phyloP scores from a whole-genome alignment of 2,888 invertebrate species.

The Tuberolachnus salignus region DNA sequence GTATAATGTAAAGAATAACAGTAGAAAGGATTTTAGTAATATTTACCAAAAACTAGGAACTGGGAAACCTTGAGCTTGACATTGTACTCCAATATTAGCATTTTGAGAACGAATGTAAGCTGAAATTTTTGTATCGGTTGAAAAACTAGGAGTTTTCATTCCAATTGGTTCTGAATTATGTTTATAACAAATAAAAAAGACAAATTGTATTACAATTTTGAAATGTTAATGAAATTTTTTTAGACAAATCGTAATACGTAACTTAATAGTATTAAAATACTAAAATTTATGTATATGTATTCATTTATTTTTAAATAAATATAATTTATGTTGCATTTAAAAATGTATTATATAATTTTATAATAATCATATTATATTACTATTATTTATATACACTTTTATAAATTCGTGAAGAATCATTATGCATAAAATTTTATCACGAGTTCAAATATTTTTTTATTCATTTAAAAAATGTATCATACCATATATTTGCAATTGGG shows the following conservation, averaged over 20 bases:
- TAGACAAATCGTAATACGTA: not conserved
- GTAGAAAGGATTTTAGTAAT: constrained; percentile 19
- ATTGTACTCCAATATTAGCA: constrained; percentile 63
- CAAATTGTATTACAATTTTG: not conserved
- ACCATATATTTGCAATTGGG: constrained; percentile 63
- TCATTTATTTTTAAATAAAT: not conserved
- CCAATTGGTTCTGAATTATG: constrained; percentile 69
- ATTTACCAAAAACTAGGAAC: constrained; percentile 62
- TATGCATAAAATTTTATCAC: not conserved
- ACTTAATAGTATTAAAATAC: no score
- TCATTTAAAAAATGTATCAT: constrained; percentile 39
- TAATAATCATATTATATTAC: no score
- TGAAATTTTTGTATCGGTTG: constrained; percentile 66
- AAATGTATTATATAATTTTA: no score
- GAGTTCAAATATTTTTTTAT: not conserved
- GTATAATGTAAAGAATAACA: not conserved
- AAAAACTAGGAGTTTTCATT: constrained; percentile 71
- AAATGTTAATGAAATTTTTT: not conserved
- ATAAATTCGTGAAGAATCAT: not conserved
- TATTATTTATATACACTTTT: not conserved
- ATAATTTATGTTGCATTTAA: not conserved
- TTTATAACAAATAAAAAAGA: constrained; percentile 26
- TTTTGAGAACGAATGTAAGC: constrained; percentile 59
- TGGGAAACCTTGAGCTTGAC: constrained; percentile 69
- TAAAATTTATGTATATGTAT: no score